Conservation (phyloP, 2,888 invertebrate genomes). For the Sphaerophoria taeniata region DNA sequence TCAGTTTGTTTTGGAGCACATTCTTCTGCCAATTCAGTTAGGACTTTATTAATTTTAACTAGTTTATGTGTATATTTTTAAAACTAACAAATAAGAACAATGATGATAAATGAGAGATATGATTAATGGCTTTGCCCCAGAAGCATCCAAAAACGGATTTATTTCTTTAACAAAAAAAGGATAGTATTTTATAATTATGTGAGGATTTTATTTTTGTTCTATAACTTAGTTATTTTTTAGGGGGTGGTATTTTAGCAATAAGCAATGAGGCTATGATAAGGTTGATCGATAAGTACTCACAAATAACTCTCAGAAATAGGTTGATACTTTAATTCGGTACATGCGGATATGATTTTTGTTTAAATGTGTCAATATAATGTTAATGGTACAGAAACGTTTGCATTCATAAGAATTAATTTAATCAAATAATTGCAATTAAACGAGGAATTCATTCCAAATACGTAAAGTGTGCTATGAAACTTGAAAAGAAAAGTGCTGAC, state of each 20-base stretch:
- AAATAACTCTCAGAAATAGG: conserved; percentile 72
- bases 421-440: not conserved
- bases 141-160: conserved; percentile 61
- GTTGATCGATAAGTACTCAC: conserved; percentile 62
- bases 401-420: conserved; percentile 9
- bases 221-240: not conserved
- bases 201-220: not conserved
- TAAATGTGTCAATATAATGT: not conserved
- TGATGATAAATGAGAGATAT: conserved; percentile 71
- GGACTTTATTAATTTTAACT: conserved; percentile 94
- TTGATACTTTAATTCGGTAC: conserved; percentile 44
- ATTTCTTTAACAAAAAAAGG: not conserved
- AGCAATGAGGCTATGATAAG: conserved; percentile 71
- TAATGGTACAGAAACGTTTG: conserved; percentile 28
- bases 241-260: conserved; percentile 20
- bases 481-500: too few species aligned
- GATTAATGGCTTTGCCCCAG: conserved; percentile 72
- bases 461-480: too few species aligned
- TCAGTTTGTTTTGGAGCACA: conserved; percentile 80
- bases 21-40: conserved; percentile 86
- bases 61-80: conserved; percentile 75
- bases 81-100: conserved; percentile 63
- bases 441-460: not conserved
- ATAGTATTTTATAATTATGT: conserved; percentile 6
- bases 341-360: conserved; percentile 51